A percentile compares a stretch with the other conserved stretches of the same genome.
Evolutionary conservation across 2,888 invertebrate genomes (phyloP).

Genomic region (Crossocerus cetratus): DNA sequence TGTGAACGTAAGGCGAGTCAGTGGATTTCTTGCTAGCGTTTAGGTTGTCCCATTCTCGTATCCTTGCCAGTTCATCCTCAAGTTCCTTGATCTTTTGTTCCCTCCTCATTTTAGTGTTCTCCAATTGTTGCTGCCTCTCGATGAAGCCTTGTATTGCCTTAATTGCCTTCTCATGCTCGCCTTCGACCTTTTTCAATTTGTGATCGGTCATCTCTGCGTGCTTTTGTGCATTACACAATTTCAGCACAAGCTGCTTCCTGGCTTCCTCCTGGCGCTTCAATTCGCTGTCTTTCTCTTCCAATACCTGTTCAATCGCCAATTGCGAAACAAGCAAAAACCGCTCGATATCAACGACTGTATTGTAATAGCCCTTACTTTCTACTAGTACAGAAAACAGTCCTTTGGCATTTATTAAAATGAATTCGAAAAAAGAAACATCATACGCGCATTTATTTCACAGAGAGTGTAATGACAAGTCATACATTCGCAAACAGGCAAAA

Average conservation of each 20-base stretch:
- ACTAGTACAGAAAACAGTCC: background rate
- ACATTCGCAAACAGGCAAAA: no score
- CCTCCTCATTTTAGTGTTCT: slow-evolving; percentile 74
- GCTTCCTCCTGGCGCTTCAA: slow-evolving; percentile 68
- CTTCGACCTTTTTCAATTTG: slow-evolving; percentile 77
- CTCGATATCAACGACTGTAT: background rate
- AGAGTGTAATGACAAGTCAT: background rate
- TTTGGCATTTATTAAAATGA: background rate
- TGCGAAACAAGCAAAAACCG: slow-evolving; percentile 8
- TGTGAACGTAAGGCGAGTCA: slow-evolving; percentile 43
- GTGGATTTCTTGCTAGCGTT: slow-evolving; percentile 42
- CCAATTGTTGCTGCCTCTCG: slow-evolving; percentile 79
- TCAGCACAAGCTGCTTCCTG: slow-evolving; percentile 69
- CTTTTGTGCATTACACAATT: slow-evolving; percentile 68
- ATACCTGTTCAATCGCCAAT: slow-evolving; percentile 56
- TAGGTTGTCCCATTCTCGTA: slow-evolving; percentile 41
- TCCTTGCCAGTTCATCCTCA: slow-evolving; percentile 60
- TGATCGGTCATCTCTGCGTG: slow-evolving; percentile 60
- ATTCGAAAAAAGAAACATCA: background rate
- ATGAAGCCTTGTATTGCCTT: slow-evolving; percentile 81
- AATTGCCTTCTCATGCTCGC: slow-evolving; percentile 79
- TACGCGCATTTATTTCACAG: background rate
- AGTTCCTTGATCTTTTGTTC: slow-evolving; percentile 68
- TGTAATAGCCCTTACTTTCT: background rate
- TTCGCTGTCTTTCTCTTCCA: slow-evolving; percentile 67